A percentile compares a stretch with the other conserved stretches of the same genome.
Conservation (phyloP, 2,888 invertebrate species). For the Clivina fossor region DNA sequence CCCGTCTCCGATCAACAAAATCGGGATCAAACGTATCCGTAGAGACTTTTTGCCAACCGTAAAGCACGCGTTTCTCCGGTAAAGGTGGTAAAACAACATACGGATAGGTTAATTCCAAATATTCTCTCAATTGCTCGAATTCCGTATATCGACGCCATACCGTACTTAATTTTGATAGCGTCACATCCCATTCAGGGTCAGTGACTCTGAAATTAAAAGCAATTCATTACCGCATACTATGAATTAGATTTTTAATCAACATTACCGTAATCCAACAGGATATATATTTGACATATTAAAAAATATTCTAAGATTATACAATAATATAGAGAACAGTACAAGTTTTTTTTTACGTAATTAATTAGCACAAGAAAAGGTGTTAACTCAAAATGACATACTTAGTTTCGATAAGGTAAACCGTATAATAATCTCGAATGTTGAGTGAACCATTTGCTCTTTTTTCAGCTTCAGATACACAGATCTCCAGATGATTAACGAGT, state of each 20-base stretch:
- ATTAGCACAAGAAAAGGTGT: constrained; percentile 34
- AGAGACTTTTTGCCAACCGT: constrained; percentile 75
- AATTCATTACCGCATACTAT: constrained; percentile 26
- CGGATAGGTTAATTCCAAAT: constrained; percentile 77
- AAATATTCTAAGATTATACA: constrained; percentile 31
- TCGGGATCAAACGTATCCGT: constrained; percentile 82
- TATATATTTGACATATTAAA: constrained; percentile 34
- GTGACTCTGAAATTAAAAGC: constrained; percentile 59
- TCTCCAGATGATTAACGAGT: constrained; percentile 70
- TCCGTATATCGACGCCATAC: constrained; percentile 82
- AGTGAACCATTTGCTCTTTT: constrained; percentile 74
- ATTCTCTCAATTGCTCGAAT: constrained; percentile 78
- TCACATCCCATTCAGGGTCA: constrained; percentile 63
- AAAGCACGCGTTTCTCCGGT: constrained; percentile 76
- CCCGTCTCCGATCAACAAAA: constrained; percentile 79
- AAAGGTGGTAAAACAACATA: constrained; percentile 77
- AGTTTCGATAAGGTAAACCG: constrained; percentile 76
- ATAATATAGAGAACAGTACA: constrained; percentile 27
- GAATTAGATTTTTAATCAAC: constrained; percentile 19
- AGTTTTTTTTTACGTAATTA: constrained; percentile 28
- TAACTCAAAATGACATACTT: constrained; percentile 60
- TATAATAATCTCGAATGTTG: constrained; percentile 74
- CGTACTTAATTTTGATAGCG: constrained; percentile 64
- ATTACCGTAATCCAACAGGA: constrained; percentile 35
- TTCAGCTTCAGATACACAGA: constrained; percentile 74